Evolutionary conservation across 1,140 invertebrate species (phyloP).

Genomic region (Spodoptera litura): DNA sequence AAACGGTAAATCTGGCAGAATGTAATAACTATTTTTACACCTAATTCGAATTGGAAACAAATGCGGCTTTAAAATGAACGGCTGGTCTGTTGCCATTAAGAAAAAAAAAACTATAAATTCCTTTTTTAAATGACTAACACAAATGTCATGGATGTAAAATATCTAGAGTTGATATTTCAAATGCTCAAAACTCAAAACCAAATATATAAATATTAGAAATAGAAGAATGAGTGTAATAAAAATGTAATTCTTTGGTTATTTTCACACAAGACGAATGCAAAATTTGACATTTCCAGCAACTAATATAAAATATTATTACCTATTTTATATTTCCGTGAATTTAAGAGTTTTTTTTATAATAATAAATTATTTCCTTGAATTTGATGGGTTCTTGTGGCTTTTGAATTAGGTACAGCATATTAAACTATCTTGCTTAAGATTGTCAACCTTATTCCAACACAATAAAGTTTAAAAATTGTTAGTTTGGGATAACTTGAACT

Average conservation of each 20-base stretch:
- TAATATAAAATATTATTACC: background rate
- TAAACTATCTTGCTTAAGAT: no score
- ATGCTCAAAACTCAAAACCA: background rate
- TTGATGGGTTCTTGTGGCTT: slow-evolving; percentile 21
- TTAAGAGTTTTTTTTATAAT: background rate
- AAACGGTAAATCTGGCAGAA: background rate
- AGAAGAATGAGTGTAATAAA: background rate
- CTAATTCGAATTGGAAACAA: no score
- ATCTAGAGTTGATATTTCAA: background rate
- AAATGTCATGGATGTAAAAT: no score
- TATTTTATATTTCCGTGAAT: background rate
- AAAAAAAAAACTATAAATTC: no score
- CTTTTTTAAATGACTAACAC: no score
- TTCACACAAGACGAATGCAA: slow-evolving; percentile 11
- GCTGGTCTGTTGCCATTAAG: no score
- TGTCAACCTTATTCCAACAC: no score
- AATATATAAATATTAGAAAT: no score
- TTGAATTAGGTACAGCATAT: background rate
- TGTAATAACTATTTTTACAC: no score
- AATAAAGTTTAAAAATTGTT: no score
- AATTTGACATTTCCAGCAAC: slow-evolving; percentile 35
- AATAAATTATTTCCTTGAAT: slow-evolving; percentile 14
- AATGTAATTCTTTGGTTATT: background rate
- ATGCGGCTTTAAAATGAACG: no score
- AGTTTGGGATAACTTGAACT: no score